phyloP scores from a whole-genome alignment of 2,888 invertebrate species.

The Lepidocyrtinus sp. region DNA sequence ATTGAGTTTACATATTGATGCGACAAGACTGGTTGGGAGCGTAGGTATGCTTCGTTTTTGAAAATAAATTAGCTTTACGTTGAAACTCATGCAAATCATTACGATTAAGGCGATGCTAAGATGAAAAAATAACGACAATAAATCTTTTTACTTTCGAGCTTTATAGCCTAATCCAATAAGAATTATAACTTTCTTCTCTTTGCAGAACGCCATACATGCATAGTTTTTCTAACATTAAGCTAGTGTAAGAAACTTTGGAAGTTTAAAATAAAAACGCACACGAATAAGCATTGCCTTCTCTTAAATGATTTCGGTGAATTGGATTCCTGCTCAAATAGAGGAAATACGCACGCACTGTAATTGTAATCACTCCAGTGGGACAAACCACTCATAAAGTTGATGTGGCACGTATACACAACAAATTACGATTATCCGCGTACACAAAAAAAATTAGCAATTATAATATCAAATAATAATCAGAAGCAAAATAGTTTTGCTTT shows the following conservation, averaged over 20 bases:
- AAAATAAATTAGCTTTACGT: slow-evolving; percentile 5
- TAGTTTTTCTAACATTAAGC: too few relatives aligned
- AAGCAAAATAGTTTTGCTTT: slow-evolving; percentile 5
- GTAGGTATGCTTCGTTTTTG: not conserved
- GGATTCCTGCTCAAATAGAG: not conserved
- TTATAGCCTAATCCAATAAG: not conserved
- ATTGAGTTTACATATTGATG: not conserved
- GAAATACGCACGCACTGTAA: not conserved
- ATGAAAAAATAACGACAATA: slow-evolving; percentile 2
- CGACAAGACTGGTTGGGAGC: not conserved
- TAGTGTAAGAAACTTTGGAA: too few relatives aligned
- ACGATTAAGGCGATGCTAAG: slow-evolving; percentile 1
- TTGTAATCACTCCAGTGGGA: slow-evolving; percentile 15
- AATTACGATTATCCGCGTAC: slow-evolving; percentile 14
- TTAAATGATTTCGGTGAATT: not conserved
- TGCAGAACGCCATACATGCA: too few relatives aligned
- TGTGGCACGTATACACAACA: not conserved
- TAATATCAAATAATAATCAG: slow-evolving; percentile 15
- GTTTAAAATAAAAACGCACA: too few relatives aligned
- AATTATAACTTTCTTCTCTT: slow-evolving; percentile 10
- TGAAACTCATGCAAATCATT: slow-evolving; percentile 6
- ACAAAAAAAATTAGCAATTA: slow-evolving; percentile 8
- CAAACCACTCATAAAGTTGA: slow-evolving; percentile 9
- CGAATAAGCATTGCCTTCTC: too few relatives aligned
- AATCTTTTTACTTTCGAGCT: too few relatives aligned